A percentile compares a stretch with the other conserved stretches of the same genome.
phyloP scores from a whole-genome alignment of 2,797 vertebrate genomes.

The Poeciliopsis turneri region DNA sequence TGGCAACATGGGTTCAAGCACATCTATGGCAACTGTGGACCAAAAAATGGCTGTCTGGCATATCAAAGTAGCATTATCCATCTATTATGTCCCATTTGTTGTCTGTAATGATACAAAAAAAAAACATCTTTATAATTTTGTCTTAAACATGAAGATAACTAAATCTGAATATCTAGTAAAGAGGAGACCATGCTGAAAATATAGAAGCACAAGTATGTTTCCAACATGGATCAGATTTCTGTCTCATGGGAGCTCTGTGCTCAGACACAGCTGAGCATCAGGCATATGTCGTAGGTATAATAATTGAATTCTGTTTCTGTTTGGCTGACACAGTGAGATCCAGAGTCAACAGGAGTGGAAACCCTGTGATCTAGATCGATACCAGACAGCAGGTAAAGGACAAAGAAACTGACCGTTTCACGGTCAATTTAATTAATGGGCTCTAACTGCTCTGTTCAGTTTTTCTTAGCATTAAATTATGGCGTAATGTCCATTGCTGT shows the following conservation, averaged over 20 bases:
- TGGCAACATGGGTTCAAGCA: neutral
- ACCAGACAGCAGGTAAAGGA: slow-evolving; percentile 15
- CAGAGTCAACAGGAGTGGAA: slow-evolving; percentile 26
- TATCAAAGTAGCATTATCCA: neutral
- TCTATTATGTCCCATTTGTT: neutral
- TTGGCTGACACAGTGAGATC: slow-evolving; percentile 41
- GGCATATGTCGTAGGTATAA: slow-evolving; percentile 19
- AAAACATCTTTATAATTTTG: no score
- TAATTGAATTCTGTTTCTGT: slow-evolving; percentile 38
- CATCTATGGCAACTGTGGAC: slow-evolving; percentile 6
- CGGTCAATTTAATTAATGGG: slow-evolving; percentile 24
- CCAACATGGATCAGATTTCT: neutral
- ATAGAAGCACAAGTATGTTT: slow-evolving; percentile 1
- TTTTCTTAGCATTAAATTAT: no score
- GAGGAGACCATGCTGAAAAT: slow-evolving; percentile 1
- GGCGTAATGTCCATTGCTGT: neutral
- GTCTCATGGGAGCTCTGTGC: slow-evolving; percentile 3
- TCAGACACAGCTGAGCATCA: neutral
- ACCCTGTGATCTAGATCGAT: slow-evolving; percentile 55
- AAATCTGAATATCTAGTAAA: neutral
- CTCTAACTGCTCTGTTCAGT: slow-evolving; percentile 14
- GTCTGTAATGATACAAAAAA: no score
- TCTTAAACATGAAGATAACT: neutral
- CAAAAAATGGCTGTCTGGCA: neutral
- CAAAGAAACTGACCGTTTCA: slow-evolving; percentile 19